Conservation (phyloP, 2,113 vertebrate genomes). For the Oryzias celebensis region DNA sequence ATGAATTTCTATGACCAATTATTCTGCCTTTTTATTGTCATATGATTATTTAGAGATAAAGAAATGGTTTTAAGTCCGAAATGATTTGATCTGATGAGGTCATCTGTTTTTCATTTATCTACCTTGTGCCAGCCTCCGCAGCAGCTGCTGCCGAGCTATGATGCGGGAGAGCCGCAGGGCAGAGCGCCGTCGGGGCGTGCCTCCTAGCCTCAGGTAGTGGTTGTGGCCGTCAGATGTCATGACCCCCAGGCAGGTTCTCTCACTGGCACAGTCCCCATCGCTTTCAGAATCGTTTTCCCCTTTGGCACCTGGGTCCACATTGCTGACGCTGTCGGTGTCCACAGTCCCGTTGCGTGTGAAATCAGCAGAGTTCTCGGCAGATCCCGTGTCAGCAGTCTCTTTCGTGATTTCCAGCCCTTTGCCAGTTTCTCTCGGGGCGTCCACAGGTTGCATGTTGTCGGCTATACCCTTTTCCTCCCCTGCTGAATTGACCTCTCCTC, state of each 20-base stretch:
- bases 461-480: background rate
- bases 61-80: too few relatives aligned
- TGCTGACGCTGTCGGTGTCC: background rate
- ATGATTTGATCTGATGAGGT: too few relatives aligned
- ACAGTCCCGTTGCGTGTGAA: background rate
- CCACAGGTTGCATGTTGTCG: background rate
- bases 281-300: conserved; percentile 15
- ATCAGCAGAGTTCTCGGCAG: conserved; percentile 12
- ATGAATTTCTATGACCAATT: too few relatives aligned
- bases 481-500: conserved; percentile 7
- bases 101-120: conserved; percentile 22
- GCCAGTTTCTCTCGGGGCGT: background rate
- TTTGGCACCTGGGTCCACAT: background rate
- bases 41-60: too few relatives aligned
- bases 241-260: conserved; percentile 58
- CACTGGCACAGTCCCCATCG: conserved; percentile 38
- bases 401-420: background rate
- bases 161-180: conserved; percentile 76
- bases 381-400: conserved; percentile 4
- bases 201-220: conserved; percentile 73
- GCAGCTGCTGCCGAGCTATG: conserved; percentile 72
- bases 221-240: conserved; percentile 69
- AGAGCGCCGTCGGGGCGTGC: conserved; percentile 62
- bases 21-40: too few relatives aligned
- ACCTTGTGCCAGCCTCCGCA: conserved; percentile 72